phyloP scores from a whole-genome alignment of 2,888 invertebrate species.

The Tenthredo scrophulariae region DNA sequence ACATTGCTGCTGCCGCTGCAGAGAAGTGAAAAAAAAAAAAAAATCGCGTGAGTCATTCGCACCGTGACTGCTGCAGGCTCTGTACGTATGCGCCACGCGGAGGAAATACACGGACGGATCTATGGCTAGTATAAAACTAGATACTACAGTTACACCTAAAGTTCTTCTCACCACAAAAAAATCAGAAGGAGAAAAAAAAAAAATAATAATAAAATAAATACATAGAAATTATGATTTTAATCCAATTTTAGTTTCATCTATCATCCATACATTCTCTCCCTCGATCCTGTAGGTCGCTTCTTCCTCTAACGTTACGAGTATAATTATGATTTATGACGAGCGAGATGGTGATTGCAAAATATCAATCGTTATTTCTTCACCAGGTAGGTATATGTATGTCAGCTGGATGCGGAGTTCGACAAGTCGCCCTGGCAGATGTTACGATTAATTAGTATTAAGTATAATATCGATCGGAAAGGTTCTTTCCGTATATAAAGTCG shows the following conservation, averaged over 20 bases:
- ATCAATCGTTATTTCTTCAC: slow-evolving; percentile 14
- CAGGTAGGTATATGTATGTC: slow-evolving; percentile 1
- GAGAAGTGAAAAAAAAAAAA: slow-evolving; percentile 2
- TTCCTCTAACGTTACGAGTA: not conserved
- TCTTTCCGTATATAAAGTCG: not conserved
- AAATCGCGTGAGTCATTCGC: slow-evolving; percentile 42
- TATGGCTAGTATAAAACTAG: not conserved
- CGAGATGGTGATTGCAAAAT: slow-evolving; percentile 22
- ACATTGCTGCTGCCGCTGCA: not conserved
- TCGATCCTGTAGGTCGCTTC: not conserved
- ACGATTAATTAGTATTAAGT: not conserved
- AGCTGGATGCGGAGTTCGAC: not conserved
- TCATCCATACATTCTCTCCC: not conserved
- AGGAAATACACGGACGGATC: not conserved
- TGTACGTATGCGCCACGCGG: not conserved
- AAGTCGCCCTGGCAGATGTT: slow-evolving; percentile 6
- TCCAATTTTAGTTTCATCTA: not conserved
- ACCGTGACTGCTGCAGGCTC: slow-evolving; percentile 31
- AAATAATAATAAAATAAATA: not conserved
- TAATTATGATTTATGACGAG: slow-evolving; percentile 35
- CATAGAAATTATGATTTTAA: not conserved
- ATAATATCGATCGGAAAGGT: not conserved
- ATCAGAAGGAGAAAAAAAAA: not conserved
- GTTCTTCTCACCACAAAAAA: not conserved
- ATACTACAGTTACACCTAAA: not conserved